Evolutionary conservation across 2,797 vertebrate genomes (phyloP).

Genomic region (Fringilla coelebs): DNA sequence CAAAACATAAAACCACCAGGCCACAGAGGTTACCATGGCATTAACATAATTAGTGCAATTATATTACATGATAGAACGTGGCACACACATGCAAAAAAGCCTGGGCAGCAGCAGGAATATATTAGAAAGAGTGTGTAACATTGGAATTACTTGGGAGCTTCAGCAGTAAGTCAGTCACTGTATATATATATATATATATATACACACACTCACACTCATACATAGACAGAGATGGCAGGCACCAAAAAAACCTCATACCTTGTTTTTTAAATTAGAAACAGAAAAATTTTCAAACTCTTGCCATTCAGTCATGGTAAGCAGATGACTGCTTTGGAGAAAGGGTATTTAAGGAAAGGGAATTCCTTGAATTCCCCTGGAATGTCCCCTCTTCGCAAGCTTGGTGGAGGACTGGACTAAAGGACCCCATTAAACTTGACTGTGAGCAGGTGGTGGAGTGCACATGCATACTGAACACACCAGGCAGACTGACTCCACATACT

Average conservation of each 20-base stretch:
- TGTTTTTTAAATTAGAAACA: neutral
- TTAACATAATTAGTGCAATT: neutral
- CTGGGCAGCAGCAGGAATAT: neutral
- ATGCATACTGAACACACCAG: rapidly evolving
- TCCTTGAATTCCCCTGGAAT: neutral
- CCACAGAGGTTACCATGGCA: neutral
- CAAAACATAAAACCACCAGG: neutral
- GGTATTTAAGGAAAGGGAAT: neutral
- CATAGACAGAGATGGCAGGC: neutral
- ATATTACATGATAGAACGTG: neutral
- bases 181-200: neutral
- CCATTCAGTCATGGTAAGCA: neutral
- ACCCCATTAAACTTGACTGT: neutral
- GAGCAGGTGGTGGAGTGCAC: neutral
- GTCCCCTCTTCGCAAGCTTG: neutral
- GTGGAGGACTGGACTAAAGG: neutral
- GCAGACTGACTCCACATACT: neutral
- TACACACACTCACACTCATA: rapidly evolving
- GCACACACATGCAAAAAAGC: neutral
- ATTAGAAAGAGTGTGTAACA: neutral
- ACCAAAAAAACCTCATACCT: rapidly evolving
- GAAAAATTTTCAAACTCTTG: neutral
- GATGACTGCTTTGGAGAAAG: neutral
- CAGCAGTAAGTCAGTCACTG: neutral
- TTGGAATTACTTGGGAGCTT: neutral